Base-by-base conservation (phyloP, 2,888 invertebrate genomes). In the Thera britannica region DNA sequence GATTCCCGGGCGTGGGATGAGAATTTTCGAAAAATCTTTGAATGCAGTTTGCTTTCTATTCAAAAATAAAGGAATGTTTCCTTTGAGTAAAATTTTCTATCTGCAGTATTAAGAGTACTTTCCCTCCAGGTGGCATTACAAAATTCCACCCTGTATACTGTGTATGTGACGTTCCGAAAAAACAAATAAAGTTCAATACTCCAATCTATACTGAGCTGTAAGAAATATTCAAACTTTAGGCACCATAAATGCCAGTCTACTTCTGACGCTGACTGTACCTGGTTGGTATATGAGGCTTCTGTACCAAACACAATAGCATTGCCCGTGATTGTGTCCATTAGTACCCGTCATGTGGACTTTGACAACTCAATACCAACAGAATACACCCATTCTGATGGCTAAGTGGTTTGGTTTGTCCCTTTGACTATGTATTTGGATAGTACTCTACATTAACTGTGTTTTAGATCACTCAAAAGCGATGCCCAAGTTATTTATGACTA, bases 271-370 rank as follows among this genome's bases (percentile, higher is more conserved):
- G 23, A 1, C 23, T 23, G 23, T 23, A 23, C 23, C 23, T 23
- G 23, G 0, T 23, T 23, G 23, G 23, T 77, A 78, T 77, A 74
- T 72, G 73, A 77, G 67, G 75, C 76, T 77, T 77, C 72, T 73
- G 62, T 12, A 64, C 59, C 55, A 8, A n/a, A 66, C 61, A 69
- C 61, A 79, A 79, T 76, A 73, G 76, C 74, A 73, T 64, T 65
- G 69, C 61, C 35, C 73, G 68, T 71, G 74, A 80, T 77, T 77
- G 76, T 74, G 70, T 80, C 76, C 75, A 79, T 78, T 75, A 77
- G 71, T 70, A 71, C 35, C 67, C 54, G 52, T 62, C 69, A 72
- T 71, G 62, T 67, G 57, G 71, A 67, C 70, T 64, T 68, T 66
- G 71, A 59, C 70, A 63, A 65, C 66, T 66, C 46, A 38, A 41